phyloP scores from a whole-genome alignment of 2,888 invertebrate species.

The Brenthis ino region DNA sequence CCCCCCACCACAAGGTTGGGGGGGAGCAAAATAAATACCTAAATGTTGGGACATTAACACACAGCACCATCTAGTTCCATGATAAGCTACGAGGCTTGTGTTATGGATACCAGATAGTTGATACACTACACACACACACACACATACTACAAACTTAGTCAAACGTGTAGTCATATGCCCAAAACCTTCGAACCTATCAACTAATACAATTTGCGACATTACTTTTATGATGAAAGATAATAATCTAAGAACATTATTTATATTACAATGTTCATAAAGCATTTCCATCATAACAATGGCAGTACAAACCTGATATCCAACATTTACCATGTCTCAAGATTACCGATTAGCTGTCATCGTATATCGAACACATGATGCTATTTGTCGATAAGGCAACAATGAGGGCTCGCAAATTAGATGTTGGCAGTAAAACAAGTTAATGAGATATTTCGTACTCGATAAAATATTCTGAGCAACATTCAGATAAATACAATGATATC shows the following conservation, averaged over 20 bases:
- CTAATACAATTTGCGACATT: too few relatives aligned
- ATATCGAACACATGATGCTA: slow-evolving; percentile 21
- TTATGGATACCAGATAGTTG: too few relatives aligned
- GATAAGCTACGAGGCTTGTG: too few relatives aligned
- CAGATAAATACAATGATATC: background rate
- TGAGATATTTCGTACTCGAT: slow-evolving; percentile 21
- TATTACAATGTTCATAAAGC: background rate
- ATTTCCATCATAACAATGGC: slow-evolving; percentile 6
- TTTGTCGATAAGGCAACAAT: slow-evolving; percentile 18
- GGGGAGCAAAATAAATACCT: too few relatives aligned
- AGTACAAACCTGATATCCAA: slow-evolving; percentile 11
- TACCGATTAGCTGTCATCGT: slow-evolving; percentile 24
- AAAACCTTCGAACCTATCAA: too few relatives aligned
- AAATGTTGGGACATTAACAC: too few relatives aligned
- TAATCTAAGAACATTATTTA: background rate
- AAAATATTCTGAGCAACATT: slow-evolving; percentile 5
- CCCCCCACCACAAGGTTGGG: too few relatives aligned
- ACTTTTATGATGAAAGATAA: background rate
- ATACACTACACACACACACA: too few relatives aligned
- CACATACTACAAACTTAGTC: too few relatives aligned
- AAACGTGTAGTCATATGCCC: too few relatives aligned
- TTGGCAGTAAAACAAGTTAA: slow-evolving; percentile 21
- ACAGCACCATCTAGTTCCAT: too few relatives aligned
- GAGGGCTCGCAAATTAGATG: slow-evolving; percentile 16
- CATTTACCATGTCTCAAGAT: slow-evolving; percentile 22